Percentiles rank a stretch among this genome's conserved stretches.
Conservation (phyloP, 2,888 invertebrate species). For the Synanthedon myopaeformis region DNA sequence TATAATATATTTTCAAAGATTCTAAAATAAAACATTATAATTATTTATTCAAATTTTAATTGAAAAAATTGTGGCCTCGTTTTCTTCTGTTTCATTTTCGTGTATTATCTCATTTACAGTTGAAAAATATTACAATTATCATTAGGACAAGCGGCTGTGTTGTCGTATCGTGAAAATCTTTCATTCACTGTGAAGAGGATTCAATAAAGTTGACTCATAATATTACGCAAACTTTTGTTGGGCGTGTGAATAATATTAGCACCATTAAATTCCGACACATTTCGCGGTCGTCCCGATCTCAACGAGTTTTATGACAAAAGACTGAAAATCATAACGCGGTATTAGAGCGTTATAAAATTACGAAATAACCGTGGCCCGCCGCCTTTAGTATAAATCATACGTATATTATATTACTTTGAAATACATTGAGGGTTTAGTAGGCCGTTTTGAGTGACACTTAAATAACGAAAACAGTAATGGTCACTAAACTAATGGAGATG, state of each 20-base stretch:
- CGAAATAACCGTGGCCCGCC: slow-evolving; percentile 9
- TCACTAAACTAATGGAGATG: neutral
- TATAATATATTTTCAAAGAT: too few relatives aligned
- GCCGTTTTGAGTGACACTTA: neutral
- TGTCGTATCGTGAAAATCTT: too few relatives aligned
- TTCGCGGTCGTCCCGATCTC: slow-evolving; percentile 9
- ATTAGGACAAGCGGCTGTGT: too few relatives aligned
- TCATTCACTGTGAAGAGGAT: too few relatives aligned
- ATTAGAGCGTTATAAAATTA: slow-evolving; percentile 15
- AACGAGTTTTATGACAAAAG: slow-evolving; percentile 21
- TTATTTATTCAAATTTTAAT: too few relatives aligned
- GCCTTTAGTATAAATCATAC: neutral
- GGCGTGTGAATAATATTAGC: slow-evolving; percentile 3
- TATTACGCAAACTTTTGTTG: neutral
- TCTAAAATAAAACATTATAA: too few relatives aligned
- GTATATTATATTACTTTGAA: neutral
- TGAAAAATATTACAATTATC: too few relatives aligned
- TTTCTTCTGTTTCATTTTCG: too few relatives aligned
- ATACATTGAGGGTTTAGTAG: neutral
- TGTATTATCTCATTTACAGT: too few relatives aligned
- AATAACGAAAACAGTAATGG: neutral
- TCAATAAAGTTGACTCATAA: too few relatives aligned
- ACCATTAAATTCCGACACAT: slow-evolving; percentile 12
- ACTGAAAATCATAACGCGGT: slow-evolving; percentile 17
- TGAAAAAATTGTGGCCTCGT: too few relatives aligned